These are phyloP conservation scores for Amazona guildingii DNA, from an alignment of 2,113 vertebrate species.

Conservation along the genomic window DNA sequence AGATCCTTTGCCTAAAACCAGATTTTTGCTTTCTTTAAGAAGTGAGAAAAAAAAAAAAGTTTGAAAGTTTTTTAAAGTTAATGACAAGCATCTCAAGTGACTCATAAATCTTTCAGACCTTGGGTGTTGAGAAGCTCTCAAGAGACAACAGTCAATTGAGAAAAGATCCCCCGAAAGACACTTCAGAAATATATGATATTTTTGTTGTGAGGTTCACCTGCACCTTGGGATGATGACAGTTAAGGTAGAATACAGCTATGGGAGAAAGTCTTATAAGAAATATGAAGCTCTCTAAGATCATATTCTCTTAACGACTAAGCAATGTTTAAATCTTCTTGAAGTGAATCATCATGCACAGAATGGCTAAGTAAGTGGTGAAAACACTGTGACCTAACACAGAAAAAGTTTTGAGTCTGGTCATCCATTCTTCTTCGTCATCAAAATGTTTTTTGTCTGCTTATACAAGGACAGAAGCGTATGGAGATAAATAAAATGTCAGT, in stretches of 20 bases:
- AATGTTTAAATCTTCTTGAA: neutral
- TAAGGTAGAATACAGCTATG: neutral
- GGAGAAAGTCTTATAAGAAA: neutral
- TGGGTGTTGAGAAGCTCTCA: neutral
- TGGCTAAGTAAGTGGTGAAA: neutral
- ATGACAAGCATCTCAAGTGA: neutral
- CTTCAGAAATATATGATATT: neutral
- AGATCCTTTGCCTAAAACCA: neutral
- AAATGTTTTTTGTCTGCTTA: neutral
- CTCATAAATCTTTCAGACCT: neutral
- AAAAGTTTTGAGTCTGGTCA: neutral
- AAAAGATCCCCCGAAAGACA: neutral
- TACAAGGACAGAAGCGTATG: neutral
- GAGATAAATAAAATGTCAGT: neutral
- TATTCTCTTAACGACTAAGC: neutral
- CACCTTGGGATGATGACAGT: neutral
- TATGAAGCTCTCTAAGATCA: neutral
- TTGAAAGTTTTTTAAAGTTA: neutral
- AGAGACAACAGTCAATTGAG: neutral
- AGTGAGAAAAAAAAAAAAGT: neutral
- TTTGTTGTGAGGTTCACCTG: neutral
- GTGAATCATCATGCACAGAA: neutral
- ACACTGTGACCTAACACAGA: neutral
- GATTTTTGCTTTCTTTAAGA: neutral
- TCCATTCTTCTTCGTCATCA: neutral